Evolutionary conservation across 2,113 vertebrate species (phyloP), one percentile per base, ranked within the genome.

Genomic region (Garra rufa): DNA sequence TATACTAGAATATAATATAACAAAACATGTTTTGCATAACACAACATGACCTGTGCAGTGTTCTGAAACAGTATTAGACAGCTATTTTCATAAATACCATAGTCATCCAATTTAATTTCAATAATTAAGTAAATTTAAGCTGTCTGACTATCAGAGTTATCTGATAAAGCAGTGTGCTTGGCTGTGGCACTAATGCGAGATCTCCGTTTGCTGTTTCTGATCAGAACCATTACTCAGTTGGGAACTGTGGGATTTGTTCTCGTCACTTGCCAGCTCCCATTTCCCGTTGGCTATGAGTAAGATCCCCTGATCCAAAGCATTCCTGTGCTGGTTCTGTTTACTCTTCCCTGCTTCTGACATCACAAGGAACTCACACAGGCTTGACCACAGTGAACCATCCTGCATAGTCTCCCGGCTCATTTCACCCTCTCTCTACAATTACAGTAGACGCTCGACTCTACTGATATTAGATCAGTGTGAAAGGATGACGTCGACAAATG

Each of bases 211-310:
- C 41, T 52, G n/a, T 26, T 50, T 21, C 38, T 76, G 73, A 73
- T 65, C 50, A 81, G 67, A 82, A 34, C 85, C 43, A 75, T 80
- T 84, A 85, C 30, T 73, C 50, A 67, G 77, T 84, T 59, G 55
- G 76, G 75, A 86, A 87, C 57, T 80, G 55, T 19, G 38, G 77
- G 30, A 65, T 65, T 84, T 71, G 73, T 77, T 69, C 65, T 88
- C 76, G 59, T 71, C 17, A 50, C 70, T 67, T 75, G 70, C 85
- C 85, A 88, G 73, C 71, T 65, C 65, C 65, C 52, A 83, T 86
- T 89, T 89, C 86, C 85, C 30, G 81, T 75, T 82, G 86, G 69
- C 78, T 69, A 46, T 82, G 69, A 83, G 80, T 81, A 76, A 84
- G 43, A 71, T 30, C 50, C 24, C 83, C 81, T 85, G 76, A 83